Conservation (phyloP, 2,113 vertebrate species). For the Xiphorhynchus elegans region DNA sequence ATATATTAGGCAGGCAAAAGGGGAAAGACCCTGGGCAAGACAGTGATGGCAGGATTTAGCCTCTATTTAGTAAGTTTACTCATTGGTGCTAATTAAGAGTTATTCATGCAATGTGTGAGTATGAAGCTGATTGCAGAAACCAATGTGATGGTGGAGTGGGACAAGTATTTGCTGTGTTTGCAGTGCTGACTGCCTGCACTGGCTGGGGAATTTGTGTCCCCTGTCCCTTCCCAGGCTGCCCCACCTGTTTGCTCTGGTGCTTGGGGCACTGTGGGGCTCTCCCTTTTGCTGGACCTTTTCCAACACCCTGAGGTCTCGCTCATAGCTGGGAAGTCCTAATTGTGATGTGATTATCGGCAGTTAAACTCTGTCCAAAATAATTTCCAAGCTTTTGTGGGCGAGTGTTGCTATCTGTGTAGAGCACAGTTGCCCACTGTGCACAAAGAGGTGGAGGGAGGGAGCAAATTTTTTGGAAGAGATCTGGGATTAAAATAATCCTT, state of each 20-base stretch:
- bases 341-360: neutral
- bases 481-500: neutral
- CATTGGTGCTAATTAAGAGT: neutral
- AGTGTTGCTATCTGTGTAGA: neutral
- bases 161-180: neutral
- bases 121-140: neutral
- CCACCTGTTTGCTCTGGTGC: neutral
- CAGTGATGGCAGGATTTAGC: neutral
- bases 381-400: neutral
- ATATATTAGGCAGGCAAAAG: neutral
- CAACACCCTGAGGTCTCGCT: neutral
- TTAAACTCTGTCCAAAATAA: neutral
- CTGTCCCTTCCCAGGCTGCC: neutral
- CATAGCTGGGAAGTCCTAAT: fast-evolving
- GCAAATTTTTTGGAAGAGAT: neutral
- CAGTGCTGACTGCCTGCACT: neutral
- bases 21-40: neutral
- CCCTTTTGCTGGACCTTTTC: neutral
- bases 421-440: fast-evolving
- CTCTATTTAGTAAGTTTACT: neutral
- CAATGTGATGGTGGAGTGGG: neutral
- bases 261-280: neutral
- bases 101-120: neutral
- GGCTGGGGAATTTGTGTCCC: fast-evolving
- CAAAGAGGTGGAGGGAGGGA: neutral